A percentile compares a stretch with the other conserved stretches of the same genome.
phyloP scores from a whole-genome alignment of 2,888 invertebrate genomes.

The Leptopilina syphax region DNA sequence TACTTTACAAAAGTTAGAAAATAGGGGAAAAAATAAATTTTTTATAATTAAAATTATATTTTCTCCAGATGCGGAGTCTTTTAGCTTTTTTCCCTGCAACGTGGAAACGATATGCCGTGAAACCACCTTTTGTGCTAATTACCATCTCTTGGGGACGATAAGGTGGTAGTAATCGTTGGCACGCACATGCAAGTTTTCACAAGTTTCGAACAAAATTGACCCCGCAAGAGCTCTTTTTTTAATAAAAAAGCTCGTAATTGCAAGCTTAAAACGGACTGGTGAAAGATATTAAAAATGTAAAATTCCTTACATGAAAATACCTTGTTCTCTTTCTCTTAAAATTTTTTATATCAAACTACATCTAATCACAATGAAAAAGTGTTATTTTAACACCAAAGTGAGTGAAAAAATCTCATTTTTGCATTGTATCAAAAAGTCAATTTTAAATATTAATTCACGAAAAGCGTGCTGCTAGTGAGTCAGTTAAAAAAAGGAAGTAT shows the following conservation, averaged over 20 bases:
- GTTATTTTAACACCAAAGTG: no score
- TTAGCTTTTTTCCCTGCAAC: not conserved
- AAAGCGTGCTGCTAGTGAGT: no score
- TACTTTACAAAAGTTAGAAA: no score
- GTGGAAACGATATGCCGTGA: constrained; percentile 19
- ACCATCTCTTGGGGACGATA: not conserved
- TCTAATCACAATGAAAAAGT: no score
- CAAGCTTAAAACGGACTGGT: not conserved
- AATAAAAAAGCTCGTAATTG: constrained; percentile 5
- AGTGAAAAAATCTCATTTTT: no score
- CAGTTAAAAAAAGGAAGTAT: no score
- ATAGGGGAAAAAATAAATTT: not conserved
- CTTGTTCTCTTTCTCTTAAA: no score
- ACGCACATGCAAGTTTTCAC: constrained; percentile 33
- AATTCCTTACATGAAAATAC: no score
- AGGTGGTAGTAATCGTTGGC: constrained; percentile 24
- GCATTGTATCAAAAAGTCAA: no score
- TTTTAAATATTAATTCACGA: no score
- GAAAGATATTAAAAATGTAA: constrained; percentile 9
- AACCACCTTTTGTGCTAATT: constrained; percentile 25
- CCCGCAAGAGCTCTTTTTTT: not conserved
- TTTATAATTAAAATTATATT: constrained; percentile 6
- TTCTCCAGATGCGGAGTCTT: not conserved
- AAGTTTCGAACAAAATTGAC: constrained; percentile 28
- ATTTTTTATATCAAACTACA: no score